These are phyloP conservation scores for Lycophotia porphyrea DNA, from an alignment of 2,888 invertebrate species.

Conservation along the genomic window DNA sequence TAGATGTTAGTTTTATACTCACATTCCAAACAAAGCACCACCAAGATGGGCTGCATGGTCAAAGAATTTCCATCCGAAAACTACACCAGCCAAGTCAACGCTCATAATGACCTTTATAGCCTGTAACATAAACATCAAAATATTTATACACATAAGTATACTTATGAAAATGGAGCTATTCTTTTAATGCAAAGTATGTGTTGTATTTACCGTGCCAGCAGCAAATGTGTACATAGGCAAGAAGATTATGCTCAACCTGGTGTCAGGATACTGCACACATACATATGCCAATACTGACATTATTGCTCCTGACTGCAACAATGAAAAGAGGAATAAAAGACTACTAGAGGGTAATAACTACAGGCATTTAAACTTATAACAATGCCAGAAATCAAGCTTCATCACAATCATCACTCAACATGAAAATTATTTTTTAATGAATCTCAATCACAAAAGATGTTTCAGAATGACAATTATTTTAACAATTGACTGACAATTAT, in stretches of 20 bases:
- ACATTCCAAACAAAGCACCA: constrained; percentile 97
- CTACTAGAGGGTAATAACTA: not conserved
- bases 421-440: not conserved
- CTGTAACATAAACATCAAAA: constrained; percentile 84
- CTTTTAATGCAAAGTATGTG: not conserved
- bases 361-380: not conserved
- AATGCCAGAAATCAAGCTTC: not conserved
- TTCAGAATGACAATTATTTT: not conserved
- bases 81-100: constrained; percentile 95
- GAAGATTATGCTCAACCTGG: constrained; percentile 96
- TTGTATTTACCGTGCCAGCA: constrained; percentile 93
- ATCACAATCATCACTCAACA: not conserved
- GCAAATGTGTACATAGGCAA: constrained; percentile 97
- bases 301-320: constrained; percentile 97
- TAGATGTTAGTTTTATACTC: constrained; percentile 79
- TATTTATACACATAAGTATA: not conserved
- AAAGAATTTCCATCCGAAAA: constrained; percentile 97
- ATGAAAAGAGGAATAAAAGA: not conserved
- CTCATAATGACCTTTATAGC: constrained; percentile 96
- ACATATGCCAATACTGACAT: constrained; percentile 97
- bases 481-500: too few species aligned
- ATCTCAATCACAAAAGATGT: not conserved
- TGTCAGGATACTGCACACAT: constrained; percentile 96
- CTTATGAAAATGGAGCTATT: not conserved
- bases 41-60: constrained; percentile 99